Conservation (phyloP, 1,140 invertebrate species). For the Trypoxylus dichotomus region DNA sequence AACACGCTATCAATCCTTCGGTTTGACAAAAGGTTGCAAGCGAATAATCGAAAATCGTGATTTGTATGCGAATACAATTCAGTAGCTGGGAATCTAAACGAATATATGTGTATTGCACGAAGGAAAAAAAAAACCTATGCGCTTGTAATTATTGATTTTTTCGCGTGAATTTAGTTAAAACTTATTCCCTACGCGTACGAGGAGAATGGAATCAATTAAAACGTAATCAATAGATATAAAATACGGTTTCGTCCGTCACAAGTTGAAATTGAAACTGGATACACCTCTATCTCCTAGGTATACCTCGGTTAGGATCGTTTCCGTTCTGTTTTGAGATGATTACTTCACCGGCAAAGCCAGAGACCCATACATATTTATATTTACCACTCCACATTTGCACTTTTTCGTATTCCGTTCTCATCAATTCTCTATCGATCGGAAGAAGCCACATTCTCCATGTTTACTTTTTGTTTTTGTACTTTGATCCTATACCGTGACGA, state of each 20-base stretch:
- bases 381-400: slow-evolving; percentile 31
- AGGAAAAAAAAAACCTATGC: background rate
- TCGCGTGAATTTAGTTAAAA: background rate
- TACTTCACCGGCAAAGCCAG: background rate
- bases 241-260: too few relatives aligned
- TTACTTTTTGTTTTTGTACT: slow-evolving; percentile 27
- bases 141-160: background rate
- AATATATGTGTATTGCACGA: background rate
- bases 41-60: slow-evolving; percentile 21
- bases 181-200: too few relatives aligned
- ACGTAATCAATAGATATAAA: too few relatives aligned
- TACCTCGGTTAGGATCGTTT: too few relatives aligned
- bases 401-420: slow-evolving; percentile 28
- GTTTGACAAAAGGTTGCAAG: slow-evolving; percentile 17
- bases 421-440: slow-evolving; percentile 31
- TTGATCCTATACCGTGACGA: slow-evolving; percentile 22
- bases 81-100: background rate
- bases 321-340: too few relatives aligned
- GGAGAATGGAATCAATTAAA: too few relatives aligned
- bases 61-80: slow-evolving; percentile 5
- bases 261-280: too few relatives aligned
- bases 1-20: background rate
- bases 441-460: slow-evolving; percentile 28
- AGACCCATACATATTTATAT: slow-evolving; percentile 32
- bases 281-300: too few relatives aligned